These are phyloP conservation scores for Phylloscopus collybita DNA, from an alignment of 2,797 vertebrate species.

Conservation along the genomic window DNA sequence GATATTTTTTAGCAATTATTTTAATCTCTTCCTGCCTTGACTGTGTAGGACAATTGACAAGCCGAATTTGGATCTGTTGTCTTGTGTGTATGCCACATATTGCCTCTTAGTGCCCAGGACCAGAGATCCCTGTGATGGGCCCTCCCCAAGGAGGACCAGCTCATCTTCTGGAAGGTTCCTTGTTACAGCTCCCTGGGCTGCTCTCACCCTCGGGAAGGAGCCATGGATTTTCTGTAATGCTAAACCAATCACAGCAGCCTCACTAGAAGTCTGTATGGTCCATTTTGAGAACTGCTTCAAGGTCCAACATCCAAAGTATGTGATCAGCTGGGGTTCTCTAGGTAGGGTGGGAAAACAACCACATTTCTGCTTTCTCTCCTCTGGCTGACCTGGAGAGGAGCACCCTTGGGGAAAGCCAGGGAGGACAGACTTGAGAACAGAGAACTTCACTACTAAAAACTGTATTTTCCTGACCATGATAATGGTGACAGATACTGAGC, in stretches of 20 bases:
- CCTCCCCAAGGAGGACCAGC: not conserved
- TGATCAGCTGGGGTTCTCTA: not conserved
- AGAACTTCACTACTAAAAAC: not conserved
- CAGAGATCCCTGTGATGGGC: not conserved
- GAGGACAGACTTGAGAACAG: not conserved
- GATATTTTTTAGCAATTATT: not conserved
- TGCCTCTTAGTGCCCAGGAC: not conserved
- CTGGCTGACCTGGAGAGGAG: not conserved
- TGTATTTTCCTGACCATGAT: not conserved
- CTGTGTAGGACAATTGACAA: not conserved
- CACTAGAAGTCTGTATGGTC: not conserved
- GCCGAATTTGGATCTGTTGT: not conserved
- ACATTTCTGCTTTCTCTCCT: not conserved
- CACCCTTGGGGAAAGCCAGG: not conserved
- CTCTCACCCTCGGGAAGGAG: fast-evolving
- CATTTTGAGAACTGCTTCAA: not conserved
- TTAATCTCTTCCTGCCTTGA: not conserved
- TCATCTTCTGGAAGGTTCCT: not conserved
- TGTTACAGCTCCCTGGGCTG: not conserved
- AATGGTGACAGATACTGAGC: not conserved
- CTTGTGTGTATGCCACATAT: not conserved
- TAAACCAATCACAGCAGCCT: not conserved
- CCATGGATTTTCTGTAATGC: not conserved
- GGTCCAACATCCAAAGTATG: not conserved
- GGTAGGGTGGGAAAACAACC: not conserved